Conservation (phyloP, 2,113 vertebrate genomes). For the Gyps fulvus region DNA sequence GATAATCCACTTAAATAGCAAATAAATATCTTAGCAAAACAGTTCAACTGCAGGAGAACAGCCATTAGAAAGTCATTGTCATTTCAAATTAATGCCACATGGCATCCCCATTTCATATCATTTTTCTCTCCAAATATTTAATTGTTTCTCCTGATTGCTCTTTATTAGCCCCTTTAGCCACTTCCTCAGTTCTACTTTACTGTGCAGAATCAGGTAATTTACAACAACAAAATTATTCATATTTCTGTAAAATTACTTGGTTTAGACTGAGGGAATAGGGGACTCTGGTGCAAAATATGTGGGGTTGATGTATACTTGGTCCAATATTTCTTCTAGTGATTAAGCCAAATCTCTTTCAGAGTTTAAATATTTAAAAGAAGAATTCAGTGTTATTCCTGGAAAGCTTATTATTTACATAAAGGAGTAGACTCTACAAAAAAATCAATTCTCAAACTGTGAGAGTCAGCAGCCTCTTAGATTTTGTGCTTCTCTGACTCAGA, state of each 20-base stretch:
- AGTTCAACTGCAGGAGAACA: not conserved
- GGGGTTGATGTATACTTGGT: not conserved
- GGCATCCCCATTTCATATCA: not conserved
- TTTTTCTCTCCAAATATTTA: not conserved
- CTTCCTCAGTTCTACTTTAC: not conserved
- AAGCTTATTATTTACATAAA: constrained; percentile 43
- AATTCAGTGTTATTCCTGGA: constrained; percentile 35
- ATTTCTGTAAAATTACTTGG: not conserved
- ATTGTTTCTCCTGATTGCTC: not conserved
- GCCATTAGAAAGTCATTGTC: not conserved
- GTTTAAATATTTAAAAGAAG: constrained; percentile 28
- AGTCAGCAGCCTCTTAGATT: not conserved
- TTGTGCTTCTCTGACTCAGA: not conserved
- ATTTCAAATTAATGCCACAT: not conserved
- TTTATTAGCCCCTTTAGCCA: not conserved
- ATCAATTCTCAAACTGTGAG: not conserved
- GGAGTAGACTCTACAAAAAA: not conserved
- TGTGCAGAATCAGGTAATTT: not conserved
- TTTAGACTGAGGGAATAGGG: not conserved
- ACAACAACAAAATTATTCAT: not conserved
- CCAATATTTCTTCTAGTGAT: not conserved
- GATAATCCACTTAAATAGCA: not conserved
- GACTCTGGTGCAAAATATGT: not conserved
- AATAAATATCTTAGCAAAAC: not conserved
- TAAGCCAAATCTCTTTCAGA: not conserved